Base-by-base conservation (phyloP, 2,888 invertebrate species). In the Sturmia bella region DNA sequence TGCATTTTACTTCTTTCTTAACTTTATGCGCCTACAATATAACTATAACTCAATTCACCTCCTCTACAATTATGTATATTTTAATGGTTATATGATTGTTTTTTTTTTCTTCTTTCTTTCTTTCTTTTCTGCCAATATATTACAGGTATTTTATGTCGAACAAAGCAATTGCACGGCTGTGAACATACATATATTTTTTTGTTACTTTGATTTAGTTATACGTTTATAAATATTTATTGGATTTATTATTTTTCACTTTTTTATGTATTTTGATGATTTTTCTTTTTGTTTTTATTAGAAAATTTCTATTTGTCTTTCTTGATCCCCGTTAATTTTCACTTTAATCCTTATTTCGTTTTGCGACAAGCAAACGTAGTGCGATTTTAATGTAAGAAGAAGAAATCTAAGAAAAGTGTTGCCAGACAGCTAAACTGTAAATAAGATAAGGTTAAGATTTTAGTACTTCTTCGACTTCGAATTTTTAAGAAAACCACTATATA, bases 41-140 rank as follows among this genome's bases (percentile, higher is more conserved):
- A 70, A 64, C 54, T 17, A n/a, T n/a, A 66, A 74, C 52, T 80
- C 32, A 77, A 82, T 69, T 82, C 82, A 82, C 82, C 78, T 82
- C 74, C 74, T 43, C 73, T 74, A 82, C 69, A 61, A 74, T 50
- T 59, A 56, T 37, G 45, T 50, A 41, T 54, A 54, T 43, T 39
- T 66, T 12, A 61, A 37, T 54, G 39, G 24, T 63, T 68, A 54
- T 59, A 50, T 64, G 50, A 63, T 37, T 27, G 61, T 68, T 69
- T 39, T 6, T 59, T 48, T 52, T 64, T 70, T 50, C 37, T 50
- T 61, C 32, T 54, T 21, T n/a, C 19, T 52, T 73, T 45, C 48
- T 24, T 64, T 63, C 64, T 19, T 57, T 77, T 76, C 68, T 63
- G 50, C 41, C 54, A 17, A 61, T 32, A 32, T 45, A 21, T 27